Base-by-base conservation (phyloP, 2,888 invertebrate genomes). In the Tinea pellionella region DNA sequence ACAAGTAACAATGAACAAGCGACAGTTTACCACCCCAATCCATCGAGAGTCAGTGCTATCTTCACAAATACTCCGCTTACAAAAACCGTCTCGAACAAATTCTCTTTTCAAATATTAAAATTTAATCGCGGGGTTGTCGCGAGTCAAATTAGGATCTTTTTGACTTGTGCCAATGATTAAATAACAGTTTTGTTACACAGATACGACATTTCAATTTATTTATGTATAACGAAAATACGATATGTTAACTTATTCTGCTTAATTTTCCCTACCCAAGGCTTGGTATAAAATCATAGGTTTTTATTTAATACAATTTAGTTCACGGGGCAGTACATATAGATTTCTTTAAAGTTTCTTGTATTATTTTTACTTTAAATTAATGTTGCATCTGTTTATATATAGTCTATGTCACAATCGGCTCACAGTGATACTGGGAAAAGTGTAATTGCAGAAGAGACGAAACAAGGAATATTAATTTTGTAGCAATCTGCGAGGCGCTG, bases 61-160 rank as follows among this genome's bases (percentile, higher is more conserved):
- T 12, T 15, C 42, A 15, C 8, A 12, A 47, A 47, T 47, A 16
- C 16, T 47, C 47, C 13, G n/a, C 6, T 13, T 24, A 32, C 72
- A 76, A 75, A 78, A 72, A 73, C 71, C 70, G 69, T 75, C 79
- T 77, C 76, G 73, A 72, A 70, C 73, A 69, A 71, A 71, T 66
- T 70, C 77, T 76, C 80, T 84, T 78, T 83, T 88, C 87, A 88
- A 88, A 88, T 88, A 88, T 88, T 88, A 88, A 88, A 88, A 88
- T 88, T 88, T 88, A 88, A 88, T 88, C 88, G 87, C 75, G 72
- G 72, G 80, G 83, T 84, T 88, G 88, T 88, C 88, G 88, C 88
- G 79, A 83, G 83, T 82, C 86, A 76, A 87, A 88, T 88, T 88
- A 88, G 84, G 71, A 77, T 71, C 81, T 80, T 57, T 57, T 19